Conservation (phyloP, 2,797 vertebrate genomes). For the Tapirus indicus region DNA sequence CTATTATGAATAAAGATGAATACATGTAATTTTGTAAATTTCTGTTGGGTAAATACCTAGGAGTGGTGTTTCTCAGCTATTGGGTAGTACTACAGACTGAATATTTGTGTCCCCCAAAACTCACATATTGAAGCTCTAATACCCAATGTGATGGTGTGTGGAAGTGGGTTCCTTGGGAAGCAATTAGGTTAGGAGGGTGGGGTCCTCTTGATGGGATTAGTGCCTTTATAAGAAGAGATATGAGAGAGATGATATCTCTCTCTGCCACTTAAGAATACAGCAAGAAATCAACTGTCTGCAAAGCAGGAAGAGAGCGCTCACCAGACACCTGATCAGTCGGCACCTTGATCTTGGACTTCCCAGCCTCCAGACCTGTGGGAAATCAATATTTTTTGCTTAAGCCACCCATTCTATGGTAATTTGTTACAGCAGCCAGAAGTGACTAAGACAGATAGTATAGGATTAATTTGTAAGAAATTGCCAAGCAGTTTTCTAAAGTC, state of each 20-base stretch:
- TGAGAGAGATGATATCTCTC: background rate
- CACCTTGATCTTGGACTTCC: background rate
- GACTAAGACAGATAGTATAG: background rate
- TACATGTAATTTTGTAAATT: background rate
- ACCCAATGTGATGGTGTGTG: background rate
- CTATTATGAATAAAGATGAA: background rate
- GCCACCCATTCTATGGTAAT: accelerated
- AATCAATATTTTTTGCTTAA: background rate
- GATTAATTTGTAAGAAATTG: background rate
- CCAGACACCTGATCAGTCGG: accelerated
- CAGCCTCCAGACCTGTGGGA: background rate
- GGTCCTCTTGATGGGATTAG: background rate
- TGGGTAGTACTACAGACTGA: background rate
- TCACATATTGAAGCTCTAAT: too few species aligned
- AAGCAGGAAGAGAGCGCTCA: background rate
- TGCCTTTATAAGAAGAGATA: background rate
- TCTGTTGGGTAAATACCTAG: background rate
- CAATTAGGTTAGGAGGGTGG: background rate
- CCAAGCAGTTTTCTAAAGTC: background rate
- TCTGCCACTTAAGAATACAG: accelerated
- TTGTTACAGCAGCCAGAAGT: too few species aligned
- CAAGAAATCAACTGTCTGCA: background rate
- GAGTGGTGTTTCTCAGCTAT: background rate
- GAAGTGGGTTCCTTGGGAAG: background rate
- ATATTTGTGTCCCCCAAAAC: background rate